A percentile compares a stretch with the other conserved stretches of the same genome.
Conservation (phyloP, 2,113 vertebrate genomes). For the Odobenus rosmarus region DNA sequence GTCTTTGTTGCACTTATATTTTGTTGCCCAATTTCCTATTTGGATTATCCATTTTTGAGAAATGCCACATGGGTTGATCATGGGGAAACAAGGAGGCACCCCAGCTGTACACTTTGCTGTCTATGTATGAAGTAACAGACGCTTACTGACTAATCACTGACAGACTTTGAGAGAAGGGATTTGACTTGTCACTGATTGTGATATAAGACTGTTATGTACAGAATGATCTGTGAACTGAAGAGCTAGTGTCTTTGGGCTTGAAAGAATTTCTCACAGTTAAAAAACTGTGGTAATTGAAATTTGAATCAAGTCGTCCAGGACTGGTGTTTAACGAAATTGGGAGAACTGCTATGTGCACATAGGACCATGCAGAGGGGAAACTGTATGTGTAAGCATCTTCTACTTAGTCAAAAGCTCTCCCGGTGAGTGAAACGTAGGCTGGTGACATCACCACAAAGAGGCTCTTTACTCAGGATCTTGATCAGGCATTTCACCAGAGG, state of each 20-base stretch:
- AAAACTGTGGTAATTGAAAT: conserved; percentile 14
- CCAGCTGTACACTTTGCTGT: not conserved
- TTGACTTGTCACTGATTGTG: not conserved
- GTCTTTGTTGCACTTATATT: not conserved
- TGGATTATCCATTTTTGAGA: not conserved
- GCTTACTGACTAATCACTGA: not conserved
- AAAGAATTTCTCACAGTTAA: conserved; percentile 1
- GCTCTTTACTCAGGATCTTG: not conserved
- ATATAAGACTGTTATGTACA: not conserved
- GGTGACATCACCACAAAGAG: not conserved
- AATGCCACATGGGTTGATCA: not conserved
- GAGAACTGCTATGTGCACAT: not conserved
- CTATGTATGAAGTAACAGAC: not conserved
- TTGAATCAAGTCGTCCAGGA: not conserved
- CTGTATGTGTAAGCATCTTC: not conserved
- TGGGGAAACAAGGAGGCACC: not conserved
- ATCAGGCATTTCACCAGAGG: not conserved
- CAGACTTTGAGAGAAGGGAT: not conserved
- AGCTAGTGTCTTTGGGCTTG: not conserved
- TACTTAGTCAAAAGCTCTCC: not conserved
- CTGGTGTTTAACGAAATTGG: not conserved
- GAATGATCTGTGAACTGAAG: not conserved
- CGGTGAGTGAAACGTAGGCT: not conserved
- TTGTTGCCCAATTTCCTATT: not conserved
- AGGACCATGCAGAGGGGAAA: not conserved